These are phyloP conservation scores for Caradrina clavipalpis DNA, from an alignment of 2,888 invertebrate species.

Conservation along the genomic window DNA sequence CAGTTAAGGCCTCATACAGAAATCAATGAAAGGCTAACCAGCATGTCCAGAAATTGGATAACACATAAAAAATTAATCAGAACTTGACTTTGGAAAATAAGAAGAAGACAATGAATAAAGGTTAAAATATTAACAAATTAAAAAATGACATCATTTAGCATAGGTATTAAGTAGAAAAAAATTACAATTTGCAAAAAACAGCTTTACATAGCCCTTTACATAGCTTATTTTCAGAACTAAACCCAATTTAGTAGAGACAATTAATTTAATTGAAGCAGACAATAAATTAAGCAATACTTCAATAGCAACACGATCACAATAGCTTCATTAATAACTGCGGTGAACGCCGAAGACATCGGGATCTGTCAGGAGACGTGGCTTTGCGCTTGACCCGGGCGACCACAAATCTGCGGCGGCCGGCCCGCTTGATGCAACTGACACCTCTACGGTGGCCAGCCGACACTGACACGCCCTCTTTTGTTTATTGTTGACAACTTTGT, in stretches of 20 bases:
- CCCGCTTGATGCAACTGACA: constrained; percentile 79
- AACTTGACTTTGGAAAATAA: too few species aligned
- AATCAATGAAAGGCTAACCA: too few species aligned
- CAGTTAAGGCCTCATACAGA: too few species aligned
- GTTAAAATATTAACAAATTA: too few species aligned
- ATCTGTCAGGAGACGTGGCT: constrained; percentile 73
- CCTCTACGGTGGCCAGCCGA: constrained; percentile 74
- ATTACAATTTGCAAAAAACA: too few species aligned
- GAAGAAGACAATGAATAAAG: too few species aligned
- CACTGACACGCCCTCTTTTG: constrained; percentile 83
- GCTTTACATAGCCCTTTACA: too few species aligned
- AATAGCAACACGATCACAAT: constrained; percentile 61
- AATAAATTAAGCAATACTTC: constrained; percentile 11
- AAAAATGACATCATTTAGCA: too few species aligned
- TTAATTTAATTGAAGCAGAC: constrained; percentile 31
- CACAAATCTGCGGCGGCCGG: constrained; percentile 85
- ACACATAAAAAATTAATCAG: too few species aligned
- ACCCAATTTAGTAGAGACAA: not conserved
- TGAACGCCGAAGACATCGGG: constrained; percentile 74
- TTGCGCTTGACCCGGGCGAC: constrained; percentile 76
- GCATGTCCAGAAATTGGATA: too few species aligned
- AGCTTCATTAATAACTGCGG: constrained; percentile 78
- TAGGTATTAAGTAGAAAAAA: too few species aligned
- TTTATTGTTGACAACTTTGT: constrained; percentile 81
- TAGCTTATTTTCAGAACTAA: too few species aligned